Evolutionary conservation across 2,797 vertebrate genomes (phyloP).

Genomic region (Rhinella marina): DNA sequence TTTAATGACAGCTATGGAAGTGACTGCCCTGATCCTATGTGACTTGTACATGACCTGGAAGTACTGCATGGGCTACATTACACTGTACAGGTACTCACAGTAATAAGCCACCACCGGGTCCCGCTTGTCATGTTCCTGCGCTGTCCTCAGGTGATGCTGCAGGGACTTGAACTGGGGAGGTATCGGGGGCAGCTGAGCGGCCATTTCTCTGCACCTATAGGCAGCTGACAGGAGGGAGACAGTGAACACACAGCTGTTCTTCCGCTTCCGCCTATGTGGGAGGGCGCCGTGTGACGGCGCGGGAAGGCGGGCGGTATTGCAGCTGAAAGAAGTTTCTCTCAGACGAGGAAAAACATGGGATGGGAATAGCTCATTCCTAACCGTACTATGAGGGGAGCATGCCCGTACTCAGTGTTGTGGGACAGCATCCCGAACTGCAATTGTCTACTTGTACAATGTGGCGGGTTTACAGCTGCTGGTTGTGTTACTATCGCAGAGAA

Average conservation of each 20-base stretch:
- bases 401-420: too few relatives aligned
- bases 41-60: too few relatives aligned
- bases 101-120: constrained; percentile 95
- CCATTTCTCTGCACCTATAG: constrained; percentile 72
- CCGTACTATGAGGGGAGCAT: too few relatives aligned
- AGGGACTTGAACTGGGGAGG: constrained; percentile 85
- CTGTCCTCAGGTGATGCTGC: constrained; percentile 92
- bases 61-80: not conserved
- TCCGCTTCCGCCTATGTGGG: constrained; percentile 27
- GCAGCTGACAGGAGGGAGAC: not conserved
- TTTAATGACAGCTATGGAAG: too few relatives aligned
- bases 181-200: constrained; percentile 70
- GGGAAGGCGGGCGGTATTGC: not conserved
- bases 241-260: not conserved
- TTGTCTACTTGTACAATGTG: too few relatives aligned
- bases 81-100: constrained; percentile 81
- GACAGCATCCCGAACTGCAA: too few relatives aligned
- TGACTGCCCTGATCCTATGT: too few relatives aligned
- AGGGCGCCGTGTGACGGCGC: not conserved
- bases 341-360: too few relatives aligned
- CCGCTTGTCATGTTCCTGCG: constrained; percentile 90
- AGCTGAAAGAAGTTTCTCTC: too few relatives aligned
- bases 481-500: too few relatives aligned
- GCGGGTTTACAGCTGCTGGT: too few relatives aligned
- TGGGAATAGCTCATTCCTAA: too few relatives aligned